Conservation (phyloP, 2,113 vertebrate genomes). For the Picathartes gymnocephalus region DNA sequence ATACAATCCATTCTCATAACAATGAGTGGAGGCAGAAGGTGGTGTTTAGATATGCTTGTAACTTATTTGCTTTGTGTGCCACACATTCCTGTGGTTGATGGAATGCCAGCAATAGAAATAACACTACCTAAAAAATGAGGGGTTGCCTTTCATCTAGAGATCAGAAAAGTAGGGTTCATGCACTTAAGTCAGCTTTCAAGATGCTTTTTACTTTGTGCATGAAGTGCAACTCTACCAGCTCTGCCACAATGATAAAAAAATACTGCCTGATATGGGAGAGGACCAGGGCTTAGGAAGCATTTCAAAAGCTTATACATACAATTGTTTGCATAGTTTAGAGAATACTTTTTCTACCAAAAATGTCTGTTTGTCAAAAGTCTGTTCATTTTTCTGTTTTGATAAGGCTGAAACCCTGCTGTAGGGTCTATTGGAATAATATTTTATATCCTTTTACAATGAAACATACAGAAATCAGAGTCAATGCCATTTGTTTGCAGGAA, state of each 20-base stretch:
- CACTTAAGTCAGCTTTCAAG: background rate
- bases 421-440: background rate
- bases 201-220: background rate
- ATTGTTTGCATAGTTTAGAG: background rate
- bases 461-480: background rate
- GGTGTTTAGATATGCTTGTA: conserved; percentile 35
- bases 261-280: background rate
- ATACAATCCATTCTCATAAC: conserved; percentile 40
- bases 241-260: background rate
- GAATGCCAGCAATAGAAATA: conserved; percentile 44
- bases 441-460: background rate
- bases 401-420: background rate
- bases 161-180: conserved; percentile 11
- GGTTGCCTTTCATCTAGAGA: conserved; percentile 39
- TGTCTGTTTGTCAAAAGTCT: background rate
- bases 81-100: conserved; percentile 32
- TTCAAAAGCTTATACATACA: background rate
- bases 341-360: background rate
- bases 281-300: background rate
- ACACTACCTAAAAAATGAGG: conserved; percentile 30
- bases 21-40: conserved; percentile 46
- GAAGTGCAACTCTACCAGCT: background rate
- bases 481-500: background rate
- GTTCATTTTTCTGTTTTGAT: background rate
- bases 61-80: conserved; percentile 35